A percentile compares a stretch with the other conserved stretches of the same genome.
These are phyloP conservation scores for Holacanthella duospinosa DNA, from an alignment of 2,888 invertebrate species.

Conservation along the genomic window DNA sequence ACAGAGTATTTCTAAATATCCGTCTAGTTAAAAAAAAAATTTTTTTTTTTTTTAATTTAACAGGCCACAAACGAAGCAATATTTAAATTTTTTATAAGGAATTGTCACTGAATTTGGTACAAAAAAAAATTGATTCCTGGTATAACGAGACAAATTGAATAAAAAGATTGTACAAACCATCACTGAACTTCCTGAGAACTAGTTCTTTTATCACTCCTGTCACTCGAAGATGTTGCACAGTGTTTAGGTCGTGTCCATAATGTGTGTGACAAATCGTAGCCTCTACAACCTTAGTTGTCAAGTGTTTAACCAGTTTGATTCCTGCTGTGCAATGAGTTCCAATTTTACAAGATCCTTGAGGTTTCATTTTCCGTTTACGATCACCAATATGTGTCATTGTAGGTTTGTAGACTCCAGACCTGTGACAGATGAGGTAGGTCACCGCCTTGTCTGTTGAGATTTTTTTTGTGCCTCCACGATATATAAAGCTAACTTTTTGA, in stretches of 20 bases:
- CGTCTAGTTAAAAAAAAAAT: too few relatives aligned
- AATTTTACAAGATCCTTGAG: conserved; percentile 37
- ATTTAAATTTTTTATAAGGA: not conserved
- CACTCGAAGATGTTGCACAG: conserved; percentile 33
- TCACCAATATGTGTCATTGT: conserved; percentile 26
- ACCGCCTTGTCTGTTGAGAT: conserved; percentile 33
- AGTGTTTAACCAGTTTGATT: conserved; percentile 30
- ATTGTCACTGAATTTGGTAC: not conserved
- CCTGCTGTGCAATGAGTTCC: conserved; percentile 37
- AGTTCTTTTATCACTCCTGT: conserved; percentile 26
- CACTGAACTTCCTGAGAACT: conserved; percentile 32
- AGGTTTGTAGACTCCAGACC: conserved; percentile 36
- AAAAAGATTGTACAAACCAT: too few relatives aligned
- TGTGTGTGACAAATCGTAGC: conserved; percentile 36
- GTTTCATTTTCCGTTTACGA: conserved; percentile 35
- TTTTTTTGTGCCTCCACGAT: conserved; percentile 36
- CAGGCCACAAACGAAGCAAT: not conserved
- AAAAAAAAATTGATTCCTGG: too few relatives aligned
- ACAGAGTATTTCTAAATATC: too few relatives aligned
- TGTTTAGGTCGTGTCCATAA: conserved; percentile 34
- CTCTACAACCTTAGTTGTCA: conserved; percentile 23
- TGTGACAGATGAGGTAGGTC: conserved; percentile 35
- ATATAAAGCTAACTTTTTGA: conserved; percentile 35
- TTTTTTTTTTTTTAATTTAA: not conserved
- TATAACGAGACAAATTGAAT: too few relatives aligned